These are phyloP conservation scores for Maniola hyperantus DNA, from an alignment of 2,888 invertebrate genomes.

Conservation along the genomic window DNA sequence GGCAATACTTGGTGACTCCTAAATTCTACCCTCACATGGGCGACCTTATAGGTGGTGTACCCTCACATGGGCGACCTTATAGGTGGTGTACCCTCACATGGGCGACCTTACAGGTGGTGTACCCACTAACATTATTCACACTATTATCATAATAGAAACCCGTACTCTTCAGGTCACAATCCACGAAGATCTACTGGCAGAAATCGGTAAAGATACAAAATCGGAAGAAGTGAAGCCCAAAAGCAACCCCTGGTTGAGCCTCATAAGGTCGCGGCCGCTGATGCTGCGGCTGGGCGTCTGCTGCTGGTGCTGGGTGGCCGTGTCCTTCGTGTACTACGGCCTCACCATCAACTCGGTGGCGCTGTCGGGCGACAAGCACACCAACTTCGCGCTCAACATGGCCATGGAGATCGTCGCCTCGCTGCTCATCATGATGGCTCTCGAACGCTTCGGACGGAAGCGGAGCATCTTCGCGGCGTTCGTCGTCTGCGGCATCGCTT, in stretches of 20 bases:
- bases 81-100: too few relatives aligned
- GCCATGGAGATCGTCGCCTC: conserved; percentile 75
- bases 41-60: too few relatives aligned
- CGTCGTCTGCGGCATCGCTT: conserved; percentile 63
- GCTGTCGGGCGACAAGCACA: conserved; percentile 75
- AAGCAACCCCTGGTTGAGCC: conserved; percentile 55
- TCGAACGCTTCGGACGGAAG: conserved; percentile 69
- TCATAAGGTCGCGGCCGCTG: conserved; percentile 59
- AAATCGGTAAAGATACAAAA: conserved; percentile 45
- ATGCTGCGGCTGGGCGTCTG: conserved; percentile 57
- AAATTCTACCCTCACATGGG: too few relatives aligned
- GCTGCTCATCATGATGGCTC: conserved; percentile 70
- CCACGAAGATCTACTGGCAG: conserved; percentile 56
- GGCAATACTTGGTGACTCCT: too few relatives aligned
- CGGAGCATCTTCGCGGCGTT: conserved; percentile 65
- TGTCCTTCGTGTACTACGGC: conserved; percentile 90
- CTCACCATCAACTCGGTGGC: conserved; percentile 89
- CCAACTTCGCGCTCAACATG: conserved; percentile 85
- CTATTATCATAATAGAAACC: too few relatives aligned
- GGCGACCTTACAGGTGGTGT: too few relatives aligned
- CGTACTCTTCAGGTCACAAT: conserved; percentile 50
- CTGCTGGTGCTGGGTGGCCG: conserved; percentile 87
- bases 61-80: too few relatives aligned
- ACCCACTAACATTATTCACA: too few relatives aligned
- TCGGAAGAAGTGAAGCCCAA: conserved; percentile 31